Percentiles rank a stretch among this genome's conserved stretches.
Evolutionary conservation across 2,797 vertebrate genomes (phyloP).

Genomic region (Hippoglossus hippoglossus): DNA sequence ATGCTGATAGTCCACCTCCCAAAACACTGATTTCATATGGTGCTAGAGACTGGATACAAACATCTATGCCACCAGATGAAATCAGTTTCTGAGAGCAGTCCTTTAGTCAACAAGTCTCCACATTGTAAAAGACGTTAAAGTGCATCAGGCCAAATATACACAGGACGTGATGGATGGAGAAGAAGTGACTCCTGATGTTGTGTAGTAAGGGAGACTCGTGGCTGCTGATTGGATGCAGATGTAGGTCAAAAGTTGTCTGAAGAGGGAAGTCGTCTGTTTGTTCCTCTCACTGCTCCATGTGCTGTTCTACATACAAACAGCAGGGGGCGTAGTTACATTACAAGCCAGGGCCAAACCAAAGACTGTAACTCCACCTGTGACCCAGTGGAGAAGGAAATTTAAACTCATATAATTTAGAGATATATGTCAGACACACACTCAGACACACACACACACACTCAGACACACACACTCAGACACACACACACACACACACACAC

Average conservation of each 20-base stretch:
- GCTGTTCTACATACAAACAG: constrained; percentile 52
- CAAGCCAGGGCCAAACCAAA: constrained; percentile 16
- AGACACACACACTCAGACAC: not conserved
- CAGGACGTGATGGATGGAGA: not conserved
- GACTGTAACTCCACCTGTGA: constrained; percentile 12
- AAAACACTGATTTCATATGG: constrained; percentile 99
- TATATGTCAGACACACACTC: constrained; percentile 23
- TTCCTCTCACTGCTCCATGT: constrained; percentile 2
- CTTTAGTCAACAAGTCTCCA: constrained; percentile 25
- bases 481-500: not conserved
- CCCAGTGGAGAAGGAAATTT: not conserved
- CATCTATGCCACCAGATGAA: constrained; percentile 98
- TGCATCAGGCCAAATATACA: not conserved
- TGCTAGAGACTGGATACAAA: constrained; percentile 95
- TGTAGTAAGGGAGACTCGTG: not conserved
- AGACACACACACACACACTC: no score
- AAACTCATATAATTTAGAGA: constrained; percentile 12
- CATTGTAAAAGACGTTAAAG: constrained; percentile 1
- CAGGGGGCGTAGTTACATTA: constrained; percentile 60
- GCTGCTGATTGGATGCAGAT: constrained; percentile 16
- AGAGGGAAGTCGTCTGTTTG: constrained; percentile 18
- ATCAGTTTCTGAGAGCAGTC: constrained; percentile 90
- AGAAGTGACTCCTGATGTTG: not conserved
- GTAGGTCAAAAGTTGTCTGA: constrained; percentile 23
- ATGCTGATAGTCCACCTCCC: constrained; percentile 86